Evolutionary conservation across 2,888 invertebrate genomes (phyloP), one percentile per base, ranked within the genome.

Genomic region (Zootermopsis nevadensis): DNA sequence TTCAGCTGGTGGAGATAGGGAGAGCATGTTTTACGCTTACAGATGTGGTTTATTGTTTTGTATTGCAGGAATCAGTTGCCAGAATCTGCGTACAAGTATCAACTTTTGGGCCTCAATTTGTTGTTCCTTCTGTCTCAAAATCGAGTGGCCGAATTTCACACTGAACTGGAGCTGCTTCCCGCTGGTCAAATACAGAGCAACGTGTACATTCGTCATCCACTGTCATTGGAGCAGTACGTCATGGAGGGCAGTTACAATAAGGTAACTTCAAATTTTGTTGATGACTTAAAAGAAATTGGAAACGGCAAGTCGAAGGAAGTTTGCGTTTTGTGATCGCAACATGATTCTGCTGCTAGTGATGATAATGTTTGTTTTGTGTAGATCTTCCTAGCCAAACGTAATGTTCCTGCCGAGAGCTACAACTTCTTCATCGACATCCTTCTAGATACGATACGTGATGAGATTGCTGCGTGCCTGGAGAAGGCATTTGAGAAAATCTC

Each of bases 221-320:
- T 99, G 22, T 97, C 97, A 15, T 92, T 99, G 88, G 99, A 99
- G 88, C 99, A 99, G 89, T 99, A 98, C 89, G 92, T 99, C 82
- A 99, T 99, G 99, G 99, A 99, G 89, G 99, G 99, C 77, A 97
- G 98, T 86, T 99, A 99, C 89, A 99, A 99, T 89, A 99, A 99
- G 91, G 95, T 95, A 88, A 85, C 82, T 48, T 72, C 48, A 48
- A 15, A 48, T 12, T 48, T 48, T 19, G 3, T 48, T 48, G 48
- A 15, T 48, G 48, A 48, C 19, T 48, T 19, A 48, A 48, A 48
- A 15, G 19, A 15, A 19, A 48, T 15, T 48, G 15, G 19, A 38
- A 38, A 38, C 19, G 19, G 19, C 19, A 19, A 19, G 48, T 19
- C 19, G 19, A 1, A 48, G 3, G 48, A 48, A 48, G 48, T 19